Conservation (phyloP, 2,113 vertebrate genomes). For the Chamaea fasciata region DNA sequence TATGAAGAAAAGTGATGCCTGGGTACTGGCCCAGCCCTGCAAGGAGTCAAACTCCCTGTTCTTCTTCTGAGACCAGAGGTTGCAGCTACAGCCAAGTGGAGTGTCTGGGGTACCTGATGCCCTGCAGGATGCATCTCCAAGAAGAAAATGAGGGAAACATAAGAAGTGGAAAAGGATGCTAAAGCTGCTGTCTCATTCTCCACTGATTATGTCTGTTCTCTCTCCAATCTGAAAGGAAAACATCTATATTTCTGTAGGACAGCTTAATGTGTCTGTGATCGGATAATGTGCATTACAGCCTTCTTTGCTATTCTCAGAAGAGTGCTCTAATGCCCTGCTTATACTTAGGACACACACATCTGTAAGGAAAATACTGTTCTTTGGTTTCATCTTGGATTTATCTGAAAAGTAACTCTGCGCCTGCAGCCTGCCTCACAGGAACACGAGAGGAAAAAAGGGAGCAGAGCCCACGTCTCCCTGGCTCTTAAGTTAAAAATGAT, state of each 20-base stretch:
- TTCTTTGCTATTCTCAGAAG: constrained; percentile 43
- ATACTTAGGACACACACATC: constrained; percentile 24
- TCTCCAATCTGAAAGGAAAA: neutral
- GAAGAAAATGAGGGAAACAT: neutral
- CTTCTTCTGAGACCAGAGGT: neutral
- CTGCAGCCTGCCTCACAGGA: neutral
- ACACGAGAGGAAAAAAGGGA: neutral
- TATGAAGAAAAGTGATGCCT: neutral
- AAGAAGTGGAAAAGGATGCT: neutral
- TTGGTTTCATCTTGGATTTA: neutral
- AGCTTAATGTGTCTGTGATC: constrained; percentile 13
- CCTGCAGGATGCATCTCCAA: neutral
- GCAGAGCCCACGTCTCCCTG: neutral
- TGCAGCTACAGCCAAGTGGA: neutral
- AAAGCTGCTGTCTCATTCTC: constrained; percentile 13
- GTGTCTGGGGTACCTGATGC: neutral
- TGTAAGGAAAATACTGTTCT: constrained; percentile 21
- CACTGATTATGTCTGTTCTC: neutral
- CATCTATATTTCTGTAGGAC: constrained; percentile 19
- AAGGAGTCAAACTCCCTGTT: neutral
- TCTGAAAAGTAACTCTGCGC: neutral
- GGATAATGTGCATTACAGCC: neutral
- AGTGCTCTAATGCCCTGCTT: constrained; percentile 39
- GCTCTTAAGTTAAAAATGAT: constrained; percentile 48
- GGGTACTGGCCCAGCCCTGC: neutral